Base-by-base conservation (phyloP, 2,113 vertebrate genomes). In the Fulica atra region DNA sequence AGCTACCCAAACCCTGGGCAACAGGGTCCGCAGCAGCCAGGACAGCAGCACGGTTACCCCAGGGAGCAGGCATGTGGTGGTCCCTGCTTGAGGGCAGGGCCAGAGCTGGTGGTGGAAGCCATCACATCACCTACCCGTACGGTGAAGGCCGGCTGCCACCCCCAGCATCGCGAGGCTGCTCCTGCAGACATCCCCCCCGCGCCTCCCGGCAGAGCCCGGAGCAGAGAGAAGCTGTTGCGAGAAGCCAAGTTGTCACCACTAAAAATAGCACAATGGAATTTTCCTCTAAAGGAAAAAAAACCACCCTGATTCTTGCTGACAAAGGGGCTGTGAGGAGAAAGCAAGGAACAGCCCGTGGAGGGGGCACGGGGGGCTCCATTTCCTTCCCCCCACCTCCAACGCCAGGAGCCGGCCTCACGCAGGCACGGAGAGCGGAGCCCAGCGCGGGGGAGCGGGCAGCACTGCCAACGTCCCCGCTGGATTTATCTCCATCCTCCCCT, bases 241-340 rank as follows among this genome's bases (percentile, higher is more conserved):
- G 82, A 95, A 96, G 88, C 97, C 85, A 96, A 93, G 96, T 96
- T 96, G 90, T 93, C 96, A 91, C 88, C 69, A 89, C 97, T 97
- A 98, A 97, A 98, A 97, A 98, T 96, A 98, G 89, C 91, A 95
- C 95, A 97, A 95, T 95, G 95, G 96, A 97, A 98, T 97, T 98
- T 98, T 98, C 93, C 94, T 97, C 88, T 74, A 89, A 94, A 96
- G 51, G 54, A 81, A 53, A 70, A n/a, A n/a, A 10, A 17, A 1
- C 16, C 17, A 33, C 36, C 56, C 16, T 71, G 80, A 25, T 84
- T 81, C 86, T 96, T 81, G 57, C 74, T 96, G 95, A 96, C 90
- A 97, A 96, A 94, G 60, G 79, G 29, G 83, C 78, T 95, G 91
- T 1, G 35, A 86, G 85, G 54, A 80, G 70, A 56, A 89, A 89